These are phyloP conservation scores for Alsophila aescularia DNA, from an alignment of 2,888 invertebrate species.

Conservation along the genomic window DNA sequence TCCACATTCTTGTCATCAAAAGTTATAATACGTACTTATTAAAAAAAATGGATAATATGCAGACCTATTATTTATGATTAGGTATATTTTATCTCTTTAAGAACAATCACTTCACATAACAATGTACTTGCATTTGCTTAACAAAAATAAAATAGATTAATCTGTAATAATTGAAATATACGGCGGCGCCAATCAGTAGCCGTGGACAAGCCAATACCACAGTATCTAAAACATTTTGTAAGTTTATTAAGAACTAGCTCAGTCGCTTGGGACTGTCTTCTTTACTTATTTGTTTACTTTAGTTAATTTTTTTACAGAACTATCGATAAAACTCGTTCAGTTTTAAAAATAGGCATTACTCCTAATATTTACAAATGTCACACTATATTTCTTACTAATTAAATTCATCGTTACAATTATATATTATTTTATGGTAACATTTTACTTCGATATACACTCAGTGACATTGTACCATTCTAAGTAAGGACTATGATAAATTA, in stretches of 20 bases:
- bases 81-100: not conserved
- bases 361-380: constrained; percentile 43
- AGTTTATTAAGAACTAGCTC: constrained; percentile 9
- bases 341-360: constrained; percentile 21
- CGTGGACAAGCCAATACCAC: not conserved
- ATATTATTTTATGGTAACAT: constrained; percentile 52
- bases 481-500: constrained; percentile 15
- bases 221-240: not conserved
- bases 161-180: not conserved
- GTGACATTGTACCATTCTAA: constrained; percentile 33
- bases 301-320: constrained; percentile 2
- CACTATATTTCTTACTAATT: constrained; percentile 37
- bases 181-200: too few relatives aligned
- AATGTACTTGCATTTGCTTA: not conserved
- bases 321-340: constrained; percentile 9
- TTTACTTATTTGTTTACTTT: constrained; percentile 5
- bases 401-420: constrained; percentile 35
- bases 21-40: not conserved
- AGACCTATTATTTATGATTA: not conserved
- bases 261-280: not conserved
- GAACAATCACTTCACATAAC: not conserved
- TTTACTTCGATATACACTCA: constrained; percentile 35
- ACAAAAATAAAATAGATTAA: not conserved
- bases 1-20: not conserved
- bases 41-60: too few relatives aligned